These are phyloP conservation scores for Toxostoma redivivum DNA, from an alignment of 2,113 vertebrate species.

Conservation along the genomic window DNA sequence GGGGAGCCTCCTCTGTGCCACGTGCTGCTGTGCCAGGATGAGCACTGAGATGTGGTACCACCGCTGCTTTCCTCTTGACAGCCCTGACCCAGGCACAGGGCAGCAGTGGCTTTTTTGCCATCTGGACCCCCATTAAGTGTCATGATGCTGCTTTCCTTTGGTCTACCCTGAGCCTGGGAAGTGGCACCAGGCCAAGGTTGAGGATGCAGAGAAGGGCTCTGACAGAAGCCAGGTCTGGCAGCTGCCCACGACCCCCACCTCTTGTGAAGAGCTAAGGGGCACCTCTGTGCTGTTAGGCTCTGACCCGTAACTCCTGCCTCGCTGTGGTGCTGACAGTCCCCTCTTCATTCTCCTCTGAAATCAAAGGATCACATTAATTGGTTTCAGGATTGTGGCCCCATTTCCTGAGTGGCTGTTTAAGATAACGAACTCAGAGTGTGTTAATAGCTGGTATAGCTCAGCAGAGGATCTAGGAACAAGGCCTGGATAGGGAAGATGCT, in stretches of 20 bases:
- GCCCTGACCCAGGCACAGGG: neutral
- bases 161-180: neutral
- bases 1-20: accelerated
- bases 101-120: neutral
- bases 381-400: slow-evolving; percentile 51
- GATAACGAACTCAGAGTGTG: slow-evolving; percentile 45
- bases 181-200: neutral
- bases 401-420: slow-evolving; percentile 45
- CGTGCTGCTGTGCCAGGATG: accelerated
- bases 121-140: accelerated
- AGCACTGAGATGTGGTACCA: accelerated
- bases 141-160: neutral
- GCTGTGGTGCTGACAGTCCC: slow-evolving; percentile 20
- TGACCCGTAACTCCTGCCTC: slow-evolving; percentile 52
- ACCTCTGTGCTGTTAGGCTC: slow-evolving; percentile 26
- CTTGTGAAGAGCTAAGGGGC: slow-evolving; percentile 22
- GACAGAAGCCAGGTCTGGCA: slow-evolving; percentile 1
- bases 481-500: neutral
- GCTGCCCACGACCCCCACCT: neutral
- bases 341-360: slow-evolving; percentile 51
- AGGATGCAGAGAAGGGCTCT: neutral
- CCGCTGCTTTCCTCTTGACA: neutral
- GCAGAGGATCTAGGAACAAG: neutral
- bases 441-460: slow-evolving; percentile 16
- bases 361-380: slow-evolving; percentile 60